Conservation (phyloP, 2,113 vertebrate genomes). For the Carettochelys insculpta region DNA sequence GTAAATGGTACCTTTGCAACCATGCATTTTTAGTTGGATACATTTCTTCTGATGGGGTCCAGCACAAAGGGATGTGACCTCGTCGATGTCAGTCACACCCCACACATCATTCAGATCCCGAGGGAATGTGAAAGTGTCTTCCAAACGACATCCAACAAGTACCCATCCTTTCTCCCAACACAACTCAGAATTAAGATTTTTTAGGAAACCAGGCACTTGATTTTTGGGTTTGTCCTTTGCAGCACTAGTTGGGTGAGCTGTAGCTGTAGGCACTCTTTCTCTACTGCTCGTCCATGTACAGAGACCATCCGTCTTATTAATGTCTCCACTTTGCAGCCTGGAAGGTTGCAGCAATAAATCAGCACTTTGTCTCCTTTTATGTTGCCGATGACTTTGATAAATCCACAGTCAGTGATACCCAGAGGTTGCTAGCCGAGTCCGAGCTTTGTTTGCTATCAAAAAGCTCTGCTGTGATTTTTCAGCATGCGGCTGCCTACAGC, state of each 20-base stretch:
- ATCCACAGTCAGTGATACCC: neutral
- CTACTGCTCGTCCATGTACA: neutral
- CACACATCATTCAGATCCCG: neutral
- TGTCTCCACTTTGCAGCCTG: neutral
- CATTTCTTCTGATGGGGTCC: neutral
- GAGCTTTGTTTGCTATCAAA: neutral
- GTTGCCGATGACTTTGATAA: constrained; percentile 41
- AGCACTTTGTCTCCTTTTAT: neutral
- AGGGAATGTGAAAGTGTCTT: neutral
- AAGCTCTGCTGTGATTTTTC: neutral
- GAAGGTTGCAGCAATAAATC: constrained; percentile 34
- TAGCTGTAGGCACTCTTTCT: neutral
- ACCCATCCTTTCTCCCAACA: neutral
- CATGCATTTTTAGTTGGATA: neutral
- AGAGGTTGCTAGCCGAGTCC: neutral
- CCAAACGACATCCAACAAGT: neutral
- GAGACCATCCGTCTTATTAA: constrained; percentile 10
- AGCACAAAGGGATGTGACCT: neutral
- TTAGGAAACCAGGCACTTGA: neutral
- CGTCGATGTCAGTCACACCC: neutral
- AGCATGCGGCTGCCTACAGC: neutral
- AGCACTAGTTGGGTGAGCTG: neutral
- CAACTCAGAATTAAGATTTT: neutral
- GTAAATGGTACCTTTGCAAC: neutral
- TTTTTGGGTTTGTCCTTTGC: neutral